Conservation (phyloP, 2,113 vertebrate species). For the Gymnocephalus cernua region DNA sequence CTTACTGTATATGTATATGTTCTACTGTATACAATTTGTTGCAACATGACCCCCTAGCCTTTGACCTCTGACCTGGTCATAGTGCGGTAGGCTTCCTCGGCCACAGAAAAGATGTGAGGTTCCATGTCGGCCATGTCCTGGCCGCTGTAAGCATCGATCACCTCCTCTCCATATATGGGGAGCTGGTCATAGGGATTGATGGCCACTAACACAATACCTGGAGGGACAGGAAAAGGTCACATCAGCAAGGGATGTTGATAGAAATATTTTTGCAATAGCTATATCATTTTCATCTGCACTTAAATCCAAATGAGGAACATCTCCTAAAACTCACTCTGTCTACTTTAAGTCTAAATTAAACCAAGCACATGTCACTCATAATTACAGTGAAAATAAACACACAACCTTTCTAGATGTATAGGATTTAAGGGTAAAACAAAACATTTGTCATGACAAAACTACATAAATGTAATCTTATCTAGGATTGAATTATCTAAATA, state of each 20-base stretch:
- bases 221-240: conserved; percentile 6
- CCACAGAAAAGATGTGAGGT: conserved; percentile 88
- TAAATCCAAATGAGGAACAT: not conserved
- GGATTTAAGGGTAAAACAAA: not conserved
- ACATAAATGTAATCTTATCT: not conserved
- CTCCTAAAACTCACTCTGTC: not conserved
- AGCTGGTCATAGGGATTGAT: conserved; percentile 87
- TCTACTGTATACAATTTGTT: not conserved
- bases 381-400: not conserved
- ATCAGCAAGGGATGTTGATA: not conserved
- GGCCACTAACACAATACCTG: conserved; percentile 87
- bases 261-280: not conserved
- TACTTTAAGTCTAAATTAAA: not conserved
- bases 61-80: conserved; percentile 84
- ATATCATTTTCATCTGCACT: not conserved
- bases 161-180: conserved; percentile 87
- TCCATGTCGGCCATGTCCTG: conserved; percentile 87
- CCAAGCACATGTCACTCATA: not conserved
- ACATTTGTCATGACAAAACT: not conserved
- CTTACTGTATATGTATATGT: not conserved
- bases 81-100: conserved; percentile 85
- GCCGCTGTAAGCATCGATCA: conserved; percentile 87
- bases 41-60: not conserved
- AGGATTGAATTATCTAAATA: not conserved
- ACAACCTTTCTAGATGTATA: not conserved